Percentiles rank a stretch among this genome's conserved stretches.
phyloP scores from a whole-genome alignment of 37 sponge, comb jelly and placozoan genomes.

The Crambe crambe region DNA sequence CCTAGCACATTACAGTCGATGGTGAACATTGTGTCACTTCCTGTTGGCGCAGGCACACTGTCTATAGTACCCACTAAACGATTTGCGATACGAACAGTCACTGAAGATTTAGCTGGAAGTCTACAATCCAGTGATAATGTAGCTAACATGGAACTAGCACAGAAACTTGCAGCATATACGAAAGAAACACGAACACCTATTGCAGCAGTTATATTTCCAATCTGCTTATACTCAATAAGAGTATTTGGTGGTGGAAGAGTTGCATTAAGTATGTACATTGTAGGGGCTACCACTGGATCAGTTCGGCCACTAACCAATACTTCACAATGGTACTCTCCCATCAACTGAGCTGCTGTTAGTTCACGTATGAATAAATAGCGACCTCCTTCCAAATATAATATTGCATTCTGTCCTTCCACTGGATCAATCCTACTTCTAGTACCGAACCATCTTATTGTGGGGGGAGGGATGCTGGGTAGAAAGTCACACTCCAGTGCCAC shows the following conservation, averaged over 20 bases:
- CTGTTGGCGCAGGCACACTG: neutral
- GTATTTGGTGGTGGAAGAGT: neutral
- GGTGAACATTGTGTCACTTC: neutral
- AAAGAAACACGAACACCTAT: neutral
- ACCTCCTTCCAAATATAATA: conserved; percentile 20
- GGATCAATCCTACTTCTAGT: neutral
- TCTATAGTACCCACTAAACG: neutral
- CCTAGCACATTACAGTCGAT: neutral
- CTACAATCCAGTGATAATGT: too few species aligned
- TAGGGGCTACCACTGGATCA: neutral
- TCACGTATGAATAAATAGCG: conserved; percentile 22
- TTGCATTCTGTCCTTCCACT: neutral
- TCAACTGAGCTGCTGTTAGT: conserved; percentile 1
- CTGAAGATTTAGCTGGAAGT: too few species aligned
- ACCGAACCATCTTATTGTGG: conserved; percentile 19
- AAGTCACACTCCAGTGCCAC: conserved; percentile 39
- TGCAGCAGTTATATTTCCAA: conserved; percentile 3
- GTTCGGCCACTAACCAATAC: conserved; percentile 15
- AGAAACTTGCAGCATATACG: conserved; percentile 3
- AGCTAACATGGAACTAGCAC: too few species aligned
- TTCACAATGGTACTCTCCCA: conserved; percentile 26
- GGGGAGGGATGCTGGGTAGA: conserved; percentile 12
- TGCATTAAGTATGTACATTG: neutral
- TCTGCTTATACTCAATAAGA: conserved; percentile 7
- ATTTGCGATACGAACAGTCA: too few species aligned